phyloP scores from a whole-genome alignment of 2,888 invertebrate species.

The Capitulum mitella region DNA sequence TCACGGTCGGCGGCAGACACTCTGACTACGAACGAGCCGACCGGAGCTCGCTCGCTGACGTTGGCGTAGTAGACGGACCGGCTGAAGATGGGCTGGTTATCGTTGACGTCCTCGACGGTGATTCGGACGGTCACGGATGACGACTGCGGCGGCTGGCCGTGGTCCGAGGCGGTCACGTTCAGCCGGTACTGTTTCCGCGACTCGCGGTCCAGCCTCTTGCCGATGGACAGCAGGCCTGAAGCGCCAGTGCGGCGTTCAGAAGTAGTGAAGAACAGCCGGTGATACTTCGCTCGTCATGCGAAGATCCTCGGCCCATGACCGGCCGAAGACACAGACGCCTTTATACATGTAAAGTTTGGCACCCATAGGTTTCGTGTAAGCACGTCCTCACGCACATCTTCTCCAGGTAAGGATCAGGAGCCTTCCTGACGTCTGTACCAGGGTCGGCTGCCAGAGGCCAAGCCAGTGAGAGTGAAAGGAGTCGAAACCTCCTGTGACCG shows the following conservation, averaged over 20 bases:
- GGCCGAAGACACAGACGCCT: neutral
- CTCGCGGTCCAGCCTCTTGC: conserved; percentile 49
- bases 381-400: neutral
- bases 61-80: conserved; percentile 77
- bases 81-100: conserved; percentile 68
- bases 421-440: too few species aligned
- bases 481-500: too few species aligned
- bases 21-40: neutral
- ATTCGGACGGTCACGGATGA: conserved; percentile 76
- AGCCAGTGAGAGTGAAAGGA: too few species aligned
- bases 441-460: too few species aligned
- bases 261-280: neutral
- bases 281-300: too few species aligned
- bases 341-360: too few species aligned
- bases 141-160: conserved; percentile 64
- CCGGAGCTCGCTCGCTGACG: conserved; percentile 45
- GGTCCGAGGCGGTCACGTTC: conserved; percentile 80
- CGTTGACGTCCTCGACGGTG: conserved; percentile 82
- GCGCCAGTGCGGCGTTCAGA: neutral
- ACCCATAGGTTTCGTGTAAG: neutral
- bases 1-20: conserved; percentile 61
- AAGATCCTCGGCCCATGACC: neutral
- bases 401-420: too few species aligned
- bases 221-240: neutral
- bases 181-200: conserved; percentile 59